Conservation (phyloP, 2,113 vertebrate species). For the Notothenia coriiceps region DNA sequence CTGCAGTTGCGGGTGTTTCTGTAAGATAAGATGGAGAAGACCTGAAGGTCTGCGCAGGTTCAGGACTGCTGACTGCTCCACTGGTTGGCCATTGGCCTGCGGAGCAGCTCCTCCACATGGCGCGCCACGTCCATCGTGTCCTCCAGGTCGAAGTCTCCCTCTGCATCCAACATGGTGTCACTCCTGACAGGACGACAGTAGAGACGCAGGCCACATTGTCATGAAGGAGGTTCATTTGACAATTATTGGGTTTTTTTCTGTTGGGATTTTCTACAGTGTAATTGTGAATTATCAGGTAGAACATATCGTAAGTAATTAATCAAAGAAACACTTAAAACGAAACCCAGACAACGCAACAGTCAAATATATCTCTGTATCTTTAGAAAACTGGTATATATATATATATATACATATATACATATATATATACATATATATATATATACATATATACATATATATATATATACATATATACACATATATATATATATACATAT, state of each 20-base stretch:
- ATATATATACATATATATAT: too few relatives aligned
- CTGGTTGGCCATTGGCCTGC: slow-evolving; percentile 91
- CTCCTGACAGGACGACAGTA: slow-evolving; percentile 55
- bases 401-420: too few relatives aligned
- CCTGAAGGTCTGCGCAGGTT: slow-evolving; percentile 70
- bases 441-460: too few relatives aligned
- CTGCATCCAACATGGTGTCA: slow-evolving; percentile 90
- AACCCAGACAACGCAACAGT: not conserved
- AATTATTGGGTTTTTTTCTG: not conserved
- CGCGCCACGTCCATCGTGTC: slow-evolving; percentile 96
- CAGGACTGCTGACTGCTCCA: slow-evolving; percentile 94
- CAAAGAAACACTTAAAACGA: not conserved
- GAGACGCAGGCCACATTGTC: not conserved
- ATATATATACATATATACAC: too few relatives aligned
- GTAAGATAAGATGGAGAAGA: not conserved
- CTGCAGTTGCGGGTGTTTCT: slow-evolving; percentile 15
- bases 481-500: too few relatives aligned
- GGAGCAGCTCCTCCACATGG: slow-evolving; percentile 94
- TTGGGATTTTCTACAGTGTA: not conserved
- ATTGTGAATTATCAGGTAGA: not conserved
- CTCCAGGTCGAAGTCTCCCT: slow-evolving; percentile 94
- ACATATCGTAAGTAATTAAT: not conserved
- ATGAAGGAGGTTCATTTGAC: not conserved
- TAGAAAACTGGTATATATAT: too few relatives aligned
- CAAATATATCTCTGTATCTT: too few relatives aligned